These are phyloP conservation scores for Acleris literana DNA, from an alignment of 2,888 invertebrate species.

Conservation along the genomic window DNA sequence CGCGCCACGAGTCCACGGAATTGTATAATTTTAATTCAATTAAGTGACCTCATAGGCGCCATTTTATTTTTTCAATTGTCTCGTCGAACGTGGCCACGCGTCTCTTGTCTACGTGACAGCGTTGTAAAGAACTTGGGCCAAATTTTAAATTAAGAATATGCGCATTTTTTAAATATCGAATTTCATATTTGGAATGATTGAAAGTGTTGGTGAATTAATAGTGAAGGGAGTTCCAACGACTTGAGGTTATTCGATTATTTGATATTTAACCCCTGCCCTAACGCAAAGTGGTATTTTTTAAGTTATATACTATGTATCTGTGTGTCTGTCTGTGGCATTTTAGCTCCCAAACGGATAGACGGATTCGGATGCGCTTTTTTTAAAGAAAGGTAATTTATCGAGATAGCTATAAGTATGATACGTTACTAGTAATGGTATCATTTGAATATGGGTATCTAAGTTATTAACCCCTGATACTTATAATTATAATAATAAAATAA, in stretches of 20 bases:
- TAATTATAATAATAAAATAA: too few relatives aligned
- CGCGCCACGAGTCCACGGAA: slow-evolving; percentile 20
- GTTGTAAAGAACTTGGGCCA: not conserved
- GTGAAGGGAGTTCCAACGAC: slow-evolving; percentile 5
- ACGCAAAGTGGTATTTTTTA: too few relatives aligned
- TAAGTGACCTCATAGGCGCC: slow-evolving; percentile 21
- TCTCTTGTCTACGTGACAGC: slow-evolving; percentile 20
- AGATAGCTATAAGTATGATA: too few relatives aligned
- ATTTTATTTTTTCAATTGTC: slow-evolving; percentile 25
- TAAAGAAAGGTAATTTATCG: too few relatives aligned
- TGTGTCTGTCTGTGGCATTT: too few relatives aligned
- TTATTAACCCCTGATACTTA: too few relatives aligned
- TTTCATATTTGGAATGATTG: slow-evolving; percentile 6
- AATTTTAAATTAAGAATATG: slow-evolving; percentile 20
- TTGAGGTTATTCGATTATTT: not conserved
- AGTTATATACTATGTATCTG: too few relatives aligned
- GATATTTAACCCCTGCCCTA: too few relatives aligned
- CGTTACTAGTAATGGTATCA: too few relatives aligned
- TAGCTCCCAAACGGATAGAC: too few relatives aligned
- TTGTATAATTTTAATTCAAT: slow-evolving; percentile 24
- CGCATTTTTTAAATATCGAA: not conserved
- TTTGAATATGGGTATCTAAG: too few relatives aligned
- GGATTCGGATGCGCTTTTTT: too few relatives aligned
- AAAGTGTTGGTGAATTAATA: not conserved
- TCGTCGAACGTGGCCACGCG: slow-evolving; percentile 16